A percentile compares a stretch with the other conserved stretches of the same genome.
phyloP scores from a whole-genome alignment of 2,888 invertebrate genomes.

The Selenia dentaria region DNA sequence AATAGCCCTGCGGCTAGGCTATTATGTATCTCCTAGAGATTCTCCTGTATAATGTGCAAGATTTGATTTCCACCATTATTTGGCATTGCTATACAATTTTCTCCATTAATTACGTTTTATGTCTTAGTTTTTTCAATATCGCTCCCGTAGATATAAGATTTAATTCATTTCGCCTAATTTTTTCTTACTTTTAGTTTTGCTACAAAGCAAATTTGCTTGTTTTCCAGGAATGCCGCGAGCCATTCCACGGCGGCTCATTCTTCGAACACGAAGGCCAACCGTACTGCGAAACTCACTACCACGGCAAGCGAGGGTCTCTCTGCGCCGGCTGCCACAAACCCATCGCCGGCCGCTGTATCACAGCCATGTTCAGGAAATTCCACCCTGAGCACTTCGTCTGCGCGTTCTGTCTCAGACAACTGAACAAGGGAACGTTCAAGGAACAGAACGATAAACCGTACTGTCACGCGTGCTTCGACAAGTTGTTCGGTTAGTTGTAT shows the following conservation, averaged over 20 bases:
- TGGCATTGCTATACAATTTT: too few species aligned
- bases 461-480: slow-evolving; percentile 98
- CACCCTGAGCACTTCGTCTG: slow-evolving; percentile 99
- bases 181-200: too few species aligned
- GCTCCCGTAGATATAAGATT: too few species aligned
- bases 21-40: too few species aligned
- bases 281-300: slow-evolving; percentile 99
- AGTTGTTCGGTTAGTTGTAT: slow-evolving; percentile 92
- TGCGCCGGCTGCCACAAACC: slow-evolving; percentile 99
- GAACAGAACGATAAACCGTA: slow-evolving; percentile 99
- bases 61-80: too few species aligned
- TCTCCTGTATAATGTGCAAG: too few species aligned
- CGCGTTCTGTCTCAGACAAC: slow-evolving; percentile 98
- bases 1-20: too few species aligned
- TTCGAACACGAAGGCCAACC: slow-evolving; percentile 99
- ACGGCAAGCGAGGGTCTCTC: slow-evolving; percentile 97
- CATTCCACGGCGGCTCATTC: slow-evolving; percentile 98
- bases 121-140: too few species aligned
- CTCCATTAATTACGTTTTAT: too few species aligned
- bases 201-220: too few species aligned
- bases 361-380: slow-evolving; percentile 99
- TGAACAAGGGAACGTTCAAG: slow-evolving; percentile 99
- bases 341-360: slow-evolving; percentile 98
- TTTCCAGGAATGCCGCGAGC: slow-evolving; percentile 96
- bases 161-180: too few species aligned